Evolutionary conservation across 1,140 invertebrate genomes (phyloP).

Genomic region (Magallana gigas): DNA sequence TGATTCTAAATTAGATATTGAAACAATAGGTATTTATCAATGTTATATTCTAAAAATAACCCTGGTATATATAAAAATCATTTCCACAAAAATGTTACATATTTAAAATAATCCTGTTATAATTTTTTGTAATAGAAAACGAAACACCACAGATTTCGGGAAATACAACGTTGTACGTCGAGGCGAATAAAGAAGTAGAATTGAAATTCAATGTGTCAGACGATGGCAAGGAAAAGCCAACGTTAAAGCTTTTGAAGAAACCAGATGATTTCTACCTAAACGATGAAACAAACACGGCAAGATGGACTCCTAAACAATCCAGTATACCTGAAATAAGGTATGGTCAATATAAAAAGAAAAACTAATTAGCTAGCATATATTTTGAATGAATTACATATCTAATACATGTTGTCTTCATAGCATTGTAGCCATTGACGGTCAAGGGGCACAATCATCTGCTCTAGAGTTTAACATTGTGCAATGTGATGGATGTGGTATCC

Average conservation of each 20-base stretch:
- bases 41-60: no score
- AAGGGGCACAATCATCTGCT: background rate
- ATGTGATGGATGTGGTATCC: background rate
- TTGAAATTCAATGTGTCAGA: slow-evolving; percentile 23
- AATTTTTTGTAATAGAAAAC: background rate
- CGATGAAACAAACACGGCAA: slow-evolving; percentile 13
- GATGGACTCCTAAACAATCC: slow-evolving; percentile 29
- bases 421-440: background rate
- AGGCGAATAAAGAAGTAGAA: background rate
- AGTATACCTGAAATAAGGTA: slow-evolving; percentile 40
- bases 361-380: background rate
- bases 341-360: background rate
- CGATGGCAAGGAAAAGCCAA: background rate
- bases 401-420: background rate
- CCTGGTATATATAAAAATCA: no score
- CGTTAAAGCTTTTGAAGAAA: slow-evolving; percentile 19
- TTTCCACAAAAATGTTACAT: background rate
- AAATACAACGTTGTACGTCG: background rate
- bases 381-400: background rate
- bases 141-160: background rate
- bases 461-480: background rate
- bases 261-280: background rate
- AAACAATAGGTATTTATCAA: background rate
- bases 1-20: background rate
- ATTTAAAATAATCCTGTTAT: background rate